Base-by-base conservation (phyloP, 2,888 invertebrate genomes). In the Theretra japonica region DNA sequence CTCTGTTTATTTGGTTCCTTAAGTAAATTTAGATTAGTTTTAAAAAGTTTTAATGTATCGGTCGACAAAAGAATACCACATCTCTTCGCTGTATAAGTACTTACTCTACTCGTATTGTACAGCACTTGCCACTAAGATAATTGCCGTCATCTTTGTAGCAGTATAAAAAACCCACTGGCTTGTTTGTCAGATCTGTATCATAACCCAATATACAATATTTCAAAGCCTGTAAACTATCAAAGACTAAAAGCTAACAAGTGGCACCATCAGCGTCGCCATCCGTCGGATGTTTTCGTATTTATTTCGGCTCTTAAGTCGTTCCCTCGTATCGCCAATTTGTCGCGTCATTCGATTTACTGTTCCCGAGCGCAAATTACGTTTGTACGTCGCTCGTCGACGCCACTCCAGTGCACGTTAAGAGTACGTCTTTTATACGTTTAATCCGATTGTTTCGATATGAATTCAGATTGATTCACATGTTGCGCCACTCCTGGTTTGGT, bases 311-410 rank as follows among this genome's bases (percentile, higher is more conserved):
- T 58, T 23, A 58, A 58, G 58, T 58, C 58, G 58, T 58, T 58
- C 25, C 25, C 30, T 30, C 68, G 68, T 68, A 50, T 23, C 21
- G 25, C 23, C 68, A 53, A 68, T 68, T 68, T 68, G 68, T 50
- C 68, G 50, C 48, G 50, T 68, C 48, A 68, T 50, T 50, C 68
- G 33, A 53, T 68, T 53, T 48, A 68, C 68, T 23, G 50, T 68
- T 68, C 53, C 23, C 68, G 68, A 48, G 23, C 33, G 62, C 50
- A 58, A 68, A 68, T 68, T 50, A 50, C 50, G 25, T 53, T 68
- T 68, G 23, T 25, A 50, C 50, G 17, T 53, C 53, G 53, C 53
- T 53, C 53, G 53, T 53, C 58, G 25, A 21, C 23, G 41, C 33
- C 62, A 50, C 68, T 68, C 68, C 25, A 68, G 25, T 4, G 2